Evolutionary conservation across 2,888 invertebrate species (phyloP), one percentile per base, ranked within the genome.

Genomic region (Onchidella celtica): DNA sequence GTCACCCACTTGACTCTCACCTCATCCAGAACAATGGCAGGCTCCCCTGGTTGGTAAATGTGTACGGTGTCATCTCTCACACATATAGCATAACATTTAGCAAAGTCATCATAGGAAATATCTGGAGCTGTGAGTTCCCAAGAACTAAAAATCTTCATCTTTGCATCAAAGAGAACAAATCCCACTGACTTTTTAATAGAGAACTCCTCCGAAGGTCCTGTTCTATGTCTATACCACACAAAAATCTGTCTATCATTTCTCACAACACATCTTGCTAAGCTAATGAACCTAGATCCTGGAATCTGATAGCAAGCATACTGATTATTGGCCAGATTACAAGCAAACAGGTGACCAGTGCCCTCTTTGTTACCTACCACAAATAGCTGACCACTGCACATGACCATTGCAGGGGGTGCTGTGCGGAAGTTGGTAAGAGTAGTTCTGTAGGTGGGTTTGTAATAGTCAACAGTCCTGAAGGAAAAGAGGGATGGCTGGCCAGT

Each of bases 161-260:
- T 90, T 21, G 90, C 88, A 86, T 92, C 91, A 87, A 92, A 92
- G 84, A 90, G 87, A 4, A 89, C 89, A 88, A 92, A 92, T 6
- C 90, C 89, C 6, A 91, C 89, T 21, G 91, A 90, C 79, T 92
- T 91, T 79, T 91, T 91, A 40, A 92, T 91, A 79, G 91, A 91
- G 83, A 91, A 92, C 81, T 92, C 92, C 79, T 92, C 92, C 14
- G 91, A 91, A 11, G 91, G 92, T 6, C 92, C 92, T 57, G 91
- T 92, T 27, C 92, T 84, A 76, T 91, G 91, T 63, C 92, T 83
- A 68, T 88, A 91, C 92, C 92, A 92, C 27, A 92, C 83, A 82
- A 89, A 91, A 32, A 92, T 87, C 73, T 88, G 88, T 11, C 90
- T 83, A 74, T 91, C 89, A 77, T 88, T 88, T 76, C 88, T 89